Conservation (phyloP, 2,888 invertebrate genomes). For the Incurvaria masculella region DNA sequence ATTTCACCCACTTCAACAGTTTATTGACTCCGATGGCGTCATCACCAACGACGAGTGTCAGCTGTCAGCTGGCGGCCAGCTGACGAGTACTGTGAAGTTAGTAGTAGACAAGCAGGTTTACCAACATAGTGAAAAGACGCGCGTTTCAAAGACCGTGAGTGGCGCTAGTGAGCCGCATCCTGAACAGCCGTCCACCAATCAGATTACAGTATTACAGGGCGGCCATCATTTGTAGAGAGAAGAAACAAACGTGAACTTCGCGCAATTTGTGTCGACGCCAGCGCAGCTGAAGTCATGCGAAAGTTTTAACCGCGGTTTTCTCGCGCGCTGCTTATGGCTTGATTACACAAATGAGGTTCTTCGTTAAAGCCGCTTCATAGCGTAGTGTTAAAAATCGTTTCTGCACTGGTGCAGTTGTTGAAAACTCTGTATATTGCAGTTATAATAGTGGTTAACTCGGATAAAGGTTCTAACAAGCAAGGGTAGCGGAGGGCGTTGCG, state of each 20-base stretch:
- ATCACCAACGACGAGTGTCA: slow-evolving; percentile 26
- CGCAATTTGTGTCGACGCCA: slow-evolving; percentile 25
- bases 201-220: slow-evolving; percentile 26
- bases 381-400: no score
- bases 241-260: slow-evolving; percentile 54
- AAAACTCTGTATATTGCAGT: no score
- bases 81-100: slow-evolving; percentile 36
- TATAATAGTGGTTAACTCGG: no score
- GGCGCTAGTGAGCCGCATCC: slow-evolving; percentile 10
- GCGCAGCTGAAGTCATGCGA: slow-evolving; percentile 20
- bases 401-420: no score
- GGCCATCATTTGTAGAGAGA: slow-evolving; percentile 28
- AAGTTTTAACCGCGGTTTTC: slow-evolving; percentile 55
- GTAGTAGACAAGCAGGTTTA: slow-evolving; percentile 19
- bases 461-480: no score
- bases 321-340: slow-evolving; percentile 34
- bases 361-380: no score
- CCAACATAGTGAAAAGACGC: background rate
- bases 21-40: slow-evolving; percentile 37
- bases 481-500: background rate
- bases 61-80: slow-evolving; percentile 54
- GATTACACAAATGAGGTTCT: no score
- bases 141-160: background rate
- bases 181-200: slow-evolving; percentile 29
- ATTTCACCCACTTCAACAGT: slow-evolving; percentile 7